A percentile compares a stretch with the other conserved stretches of the same genome.
These are phyloP conservation scores for Callinectes sapidus DNA, from an alignment of 2,888 invertebrate species.

Conservation along the genomic window DNA sequence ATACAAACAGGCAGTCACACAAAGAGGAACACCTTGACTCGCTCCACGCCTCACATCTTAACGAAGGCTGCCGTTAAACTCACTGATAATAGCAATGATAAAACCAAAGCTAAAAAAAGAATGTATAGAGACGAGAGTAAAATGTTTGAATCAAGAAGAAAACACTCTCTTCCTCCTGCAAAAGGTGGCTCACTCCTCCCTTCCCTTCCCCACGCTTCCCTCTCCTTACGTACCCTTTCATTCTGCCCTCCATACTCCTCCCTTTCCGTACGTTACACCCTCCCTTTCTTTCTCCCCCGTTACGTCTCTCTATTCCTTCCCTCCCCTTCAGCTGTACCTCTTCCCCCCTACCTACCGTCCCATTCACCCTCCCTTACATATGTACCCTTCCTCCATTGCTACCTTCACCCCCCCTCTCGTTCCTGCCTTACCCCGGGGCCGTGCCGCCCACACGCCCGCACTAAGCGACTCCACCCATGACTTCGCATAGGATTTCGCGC, in stretches of 20 bases:
- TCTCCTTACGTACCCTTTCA: neutral
- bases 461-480: conserved; percentile 22
- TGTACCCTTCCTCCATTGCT: conserved; percentile 27
- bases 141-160: neutral
- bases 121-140: neutral
- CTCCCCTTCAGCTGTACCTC: neutral
- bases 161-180: neutral
- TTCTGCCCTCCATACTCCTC: neutral
- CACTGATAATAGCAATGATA: neutral
- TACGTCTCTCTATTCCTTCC: neutral
- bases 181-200: neutral
- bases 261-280: neutral
- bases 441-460: conserved; percentile 15
- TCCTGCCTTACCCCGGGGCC: neutral
- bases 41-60: neutral
- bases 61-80: neutral
- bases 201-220: neutral
- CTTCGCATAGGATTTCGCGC: conserved; percentile 28
- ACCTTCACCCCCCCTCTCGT: neutral
- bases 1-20: neutral
- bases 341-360: neutral
- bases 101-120: neutral
- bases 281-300: neutral
- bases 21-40: conserved; percentile 8
- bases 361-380: conserved; percentile 28